These are phyloP conservation scores for Myripristis jacobus DNA, from an alignment of 2,797 vertebrate genomes.

Conservation along the genomic window DNA sequence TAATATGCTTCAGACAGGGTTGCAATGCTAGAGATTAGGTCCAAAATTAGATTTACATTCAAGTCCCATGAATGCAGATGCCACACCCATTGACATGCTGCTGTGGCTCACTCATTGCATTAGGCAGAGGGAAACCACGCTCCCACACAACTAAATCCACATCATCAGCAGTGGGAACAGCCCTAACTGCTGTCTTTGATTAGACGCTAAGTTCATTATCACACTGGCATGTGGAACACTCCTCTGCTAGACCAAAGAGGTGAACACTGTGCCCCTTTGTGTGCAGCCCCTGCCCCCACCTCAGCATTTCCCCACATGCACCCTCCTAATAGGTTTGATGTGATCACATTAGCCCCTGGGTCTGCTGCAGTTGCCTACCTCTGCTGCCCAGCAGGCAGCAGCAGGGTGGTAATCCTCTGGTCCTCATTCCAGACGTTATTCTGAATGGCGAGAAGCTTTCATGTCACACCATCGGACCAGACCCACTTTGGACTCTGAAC, in stretches of 20 bases:
- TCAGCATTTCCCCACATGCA: conserved; percentile 36
- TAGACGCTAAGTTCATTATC: conserved; percentile 64
- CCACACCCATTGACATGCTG: conserved; percentile 17
- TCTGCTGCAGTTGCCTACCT: conserved; percentile 35
- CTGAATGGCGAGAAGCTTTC: conserved; percentile 31
- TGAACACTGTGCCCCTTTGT: conserved; percentile 65
- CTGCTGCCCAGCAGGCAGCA: conserved; percentile 50
- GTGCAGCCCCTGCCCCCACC: conserved; percentile 5
- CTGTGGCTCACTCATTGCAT: conserved; percentile 10
- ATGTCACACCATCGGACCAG: conserved; percentile 51
- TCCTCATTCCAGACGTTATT: conserved; percentile 4
- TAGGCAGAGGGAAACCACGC: conserved; percentile 44
- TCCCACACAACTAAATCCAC: conserved; percentile 13
- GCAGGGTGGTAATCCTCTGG: conserved; percentile 40
- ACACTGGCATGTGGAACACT: conserved; percentile 38
- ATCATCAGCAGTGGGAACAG: conserved; percentile 29
- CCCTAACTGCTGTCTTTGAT: conserved; percentile 52
- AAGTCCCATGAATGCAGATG: not conserved
- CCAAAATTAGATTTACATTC: not conserved
- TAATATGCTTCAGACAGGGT: not conserved
- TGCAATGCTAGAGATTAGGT: not conserved
- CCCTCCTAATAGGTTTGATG: conserved; percentile 58
- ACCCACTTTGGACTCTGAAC: conserved; percentile 1
- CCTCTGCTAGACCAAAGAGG: conserved; percentile 25
- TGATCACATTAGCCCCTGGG: conserved; percentile 58